phyloP scores from a whole-genome alignment of 2,113 vertebrate genomes.

The Scortum barcoo region DNA sequence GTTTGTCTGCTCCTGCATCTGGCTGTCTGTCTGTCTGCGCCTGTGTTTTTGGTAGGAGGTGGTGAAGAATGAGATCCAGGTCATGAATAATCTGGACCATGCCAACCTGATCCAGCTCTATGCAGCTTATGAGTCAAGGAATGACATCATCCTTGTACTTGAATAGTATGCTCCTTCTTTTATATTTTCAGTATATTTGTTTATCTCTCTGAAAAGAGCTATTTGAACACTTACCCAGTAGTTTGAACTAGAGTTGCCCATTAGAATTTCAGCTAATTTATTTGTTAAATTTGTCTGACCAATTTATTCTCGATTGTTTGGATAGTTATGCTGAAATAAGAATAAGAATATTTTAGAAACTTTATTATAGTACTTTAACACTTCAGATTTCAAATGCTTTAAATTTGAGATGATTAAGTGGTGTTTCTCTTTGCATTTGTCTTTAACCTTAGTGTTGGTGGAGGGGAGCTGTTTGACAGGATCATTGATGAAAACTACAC shows the following conservation, averaged over 20 bases:
- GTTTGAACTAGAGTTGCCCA: background rate
- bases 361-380: too few relatives aligned
- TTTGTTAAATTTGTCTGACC: background rate
- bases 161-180: conserved; percentile 91
- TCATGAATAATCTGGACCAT: conserved; percentile 98
- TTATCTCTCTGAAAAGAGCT: conserved; percentile 18
- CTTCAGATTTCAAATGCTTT: background rate
- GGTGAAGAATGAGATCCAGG: conserved; percentile 95
- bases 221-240: background rate
- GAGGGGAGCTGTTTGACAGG: conserved; percentile 89
- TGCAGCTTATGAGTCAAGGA: conserved; percentile 95
- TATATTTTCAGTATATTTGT: conserved; percentile 71
- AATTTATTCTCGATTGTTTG: background rate
- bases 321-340: background rate
- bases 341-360: too few relatives aligned
- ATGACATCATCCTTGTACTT: conserved; percentile 95
- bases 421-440: conserved; percentile 12
- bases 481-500: conserved; percentile 96
- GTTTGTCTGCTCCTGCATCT: background rate
- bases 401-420: background rate
- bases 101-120: conserved; percentile 97
- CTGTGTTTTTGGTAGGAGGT: conserved; percentile 88
- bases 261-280: background rate
- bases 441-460: conserved; percentile 78
- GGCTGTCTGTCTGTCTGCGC: conserved; percentile 39